Evolutionary conservation across 92 coral and sea anemone species (phyloP), one percentile per base, ranked within the genome.

Genomic region (Meandrina meandrites): DNA sequence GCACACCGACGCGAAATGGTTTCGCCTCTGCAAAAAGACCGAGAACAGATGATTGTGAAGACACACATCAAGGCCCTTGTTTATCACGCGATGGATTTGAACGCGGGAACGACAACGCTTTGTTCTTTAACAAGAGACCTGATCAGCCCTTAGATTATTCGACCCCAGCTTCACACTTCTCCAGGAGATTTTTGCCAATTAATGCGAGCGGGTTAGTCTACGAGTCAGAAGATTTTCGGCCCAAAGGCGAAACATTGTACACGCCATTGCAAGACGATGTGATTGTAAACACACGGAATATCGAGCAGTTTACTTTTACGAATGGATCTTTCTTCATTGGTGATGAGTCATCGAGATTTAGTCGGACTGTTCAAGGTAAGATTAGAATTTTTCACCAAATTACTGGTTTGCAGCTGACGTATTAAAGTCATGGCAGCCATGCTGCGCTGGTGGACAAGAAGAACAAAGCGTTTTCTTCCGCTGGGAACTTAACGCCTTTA

Each of bases 261-360:
- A 78, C 89, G 10, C 95, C 95, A 6, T 36, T 88, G n/a, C 77
- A 71, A 2, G 90, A 69, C 5, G 91, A 89, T 47, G 84, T 90
- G 27, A 73, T 94, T 74, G 53, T 94, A 1, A 94, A 90, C 71
- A 87, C 89, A 31, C 91, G 91, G 73, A 94, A 92, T 36, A 92
- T 92, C 50, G 97, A 94, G 79, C 97, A 94, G 86, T 75, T 94
- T 17, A 90, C 98, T 7, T 90, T 90, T 84, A 84, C 69, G 21
- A 83, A 94, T 79, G 98, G 98, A 10, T 92, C 98, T 60, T 94
- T 92, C 82, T 94, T 94, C 77, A 83, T 94, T 36, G 94, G 92
- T 0, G 98, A 94, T 76, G 95, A 94, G 80, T 79, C 85, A 9
- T 83, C 91, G 32, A 92, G 98, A 67, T 94, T 94, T 66, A 86